These are phyloP conservation scores for Watsonalla cultraria DNA, from an alignment of 2,888 invertebrate genomes.

Conservation along the genomic window DNA sequence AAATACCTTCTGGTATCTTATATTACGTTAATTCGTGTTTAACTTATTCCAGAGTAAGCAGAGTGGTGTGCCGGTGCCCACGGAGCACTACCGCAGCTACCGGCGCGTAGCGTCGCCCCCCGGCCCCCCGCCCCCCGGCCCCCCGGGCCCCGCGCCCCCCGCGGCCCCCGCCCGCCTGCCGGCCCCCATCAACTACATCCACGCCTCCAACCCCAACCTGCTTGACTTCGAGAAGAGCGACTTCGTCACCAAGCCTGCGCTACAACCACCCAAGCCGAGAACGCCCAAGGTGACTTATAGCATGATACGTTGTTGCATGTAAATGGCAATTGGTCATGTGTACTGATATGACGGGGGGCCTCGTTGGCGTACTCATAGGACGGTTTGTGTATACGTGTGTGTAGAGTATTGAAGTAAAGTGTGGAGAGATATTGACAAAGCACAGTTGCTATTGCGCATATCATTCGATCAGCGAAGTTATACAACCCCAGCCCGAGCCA, in stretches of 20 bases:
- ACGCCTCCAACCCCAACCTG: conserved; percentile 85
- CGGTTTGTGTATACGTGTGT: too few relatives aligned
- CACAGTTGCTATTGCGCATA: too few relatives aligned
- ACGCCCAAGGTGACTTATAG: conserved; percentile 17
- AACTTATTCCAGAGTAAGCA: conserved; percentile 48
- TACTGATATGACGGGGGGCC: too few relatives aligned
- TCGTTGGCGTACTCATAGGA: too few relatives aligned
- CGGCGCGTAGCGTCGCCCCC: conserved; percentile 75
- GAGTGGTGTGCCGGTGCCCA: conserved; percentile 82
- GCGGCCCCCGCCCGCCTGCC: conserved; percentile 39
- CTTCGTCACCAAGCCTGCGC: conserved; percentile 43
- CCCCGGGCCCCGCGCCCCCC: conserved; percentile 11
- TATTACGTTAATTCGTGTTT: too few relatives aligned
- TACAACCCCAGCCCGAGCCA: too few relatives aligned
- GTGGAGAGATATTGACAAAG: too few relatives aligned
- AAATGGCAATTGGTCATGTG: too few relatives aligned
- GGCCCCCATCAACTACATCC: conserved; percentile 81
- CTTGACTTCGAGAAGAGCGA: conserved; percentile 80
- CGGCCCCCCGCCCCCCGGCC: conserved; percentile 13
- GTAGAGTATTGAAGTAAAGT: too few relatives aligned
- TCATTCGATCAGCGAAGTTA: too few relatives aligned
- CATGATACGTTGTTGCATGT: too few relatives aligned
- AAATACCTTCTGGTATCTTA: too few relatives aligned
- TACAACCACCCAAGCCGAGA: conserved; percentile 45
- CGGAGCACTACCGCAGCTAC: conserved; percentile 88